Percentiles rank a stretch among this genome's conserved stretches.
These are phyloP conservation scores for Chaetorhynchus papuensis DNA, from an alignment of 2,113 vertebrate species.

Conservation along the genomic window DNA sequence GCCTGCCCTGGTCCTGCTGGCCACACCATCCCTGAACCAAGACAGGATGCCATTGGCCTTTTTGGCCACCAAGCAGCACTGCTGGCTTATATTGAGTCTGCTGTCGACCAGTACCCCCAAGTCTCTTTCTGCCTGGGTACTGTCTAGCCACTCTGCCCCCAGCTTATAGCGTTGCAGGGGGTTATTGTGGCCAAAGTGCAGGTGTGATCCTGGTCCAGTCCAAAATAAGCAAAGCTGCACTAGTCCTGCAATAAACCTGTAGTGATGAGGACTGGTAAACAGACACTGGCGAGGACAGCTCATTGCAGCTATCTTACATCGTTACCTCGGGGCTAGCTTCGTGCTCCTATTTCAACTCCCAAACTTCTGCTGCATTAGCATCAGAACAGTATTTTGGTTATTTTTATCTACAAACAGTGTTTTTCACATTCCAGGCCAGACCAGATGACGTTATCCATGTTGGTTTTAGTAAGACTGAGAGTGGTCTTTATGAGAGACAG, in stretches of 20 bases:
- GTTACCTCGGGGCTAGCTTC: neutral
- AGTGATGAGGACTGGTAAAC: neutral
- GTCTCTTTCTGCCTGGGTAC: too few relatives aligned
- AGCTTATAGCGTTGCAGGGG: too few relatives aligned
- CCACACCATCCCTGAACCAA: too few relatives aligned
- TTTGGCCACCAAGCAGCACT: too few relatives aligned
- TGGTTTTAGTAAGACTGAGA: neutral
- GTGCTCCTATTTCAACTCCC: neutral
- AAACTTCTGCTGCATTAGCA: neutral
- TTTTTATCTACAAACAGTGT: neutral
- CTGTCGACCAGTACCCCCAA: too few relatives aligned
- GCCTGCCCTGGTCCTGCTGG: too few relatives aligned
- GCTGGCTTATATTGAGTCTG: too few relatives aligned
- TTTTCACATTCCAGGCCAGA: neutral
- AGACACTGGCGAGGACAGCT: neutral
- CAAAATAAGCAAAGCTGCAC: neutral
- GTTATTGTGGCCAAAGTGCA: too few relatives aligned
- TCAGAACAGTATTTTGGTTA: neutral
- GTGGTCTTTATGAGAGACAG: neutral
- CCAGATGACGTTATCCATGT: neutral
- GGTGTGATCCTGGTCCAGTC: too few relatives aligned
- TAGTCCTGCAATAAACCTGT: neutral
- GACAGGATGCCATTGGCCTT: too few relatives aligned
- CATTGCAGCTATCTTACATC: accelerated
- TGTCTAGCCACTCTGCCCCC: too few relatives aligned